Evolutionary conservation across 2,888 invertebrate species (phyloP), one percentile per base, ranked within the genome.

Genomic region (Orthosia cruda): DNA sequence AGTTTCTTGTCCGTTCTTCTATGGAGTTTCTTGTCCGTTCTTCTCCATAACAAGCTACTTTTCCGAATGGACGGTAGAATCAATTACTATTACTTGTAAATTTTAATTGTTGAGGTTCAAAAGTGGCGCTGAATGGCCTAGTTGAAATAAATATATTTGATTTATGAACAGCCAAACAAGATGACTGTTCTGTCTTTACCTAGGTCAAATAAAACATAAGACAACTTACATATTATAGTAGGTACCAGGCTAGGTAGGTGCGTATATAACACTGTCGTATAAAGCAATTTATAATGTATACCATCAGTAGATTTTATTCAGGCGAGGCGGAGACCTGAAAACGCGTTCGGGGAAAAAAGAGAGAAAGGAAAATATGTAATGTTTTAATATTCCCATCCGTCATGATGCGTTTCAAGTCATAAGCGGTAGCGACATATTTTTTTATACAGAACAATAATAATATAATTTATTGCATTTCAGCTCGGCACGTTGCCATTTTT

Each of bases 311-410:
- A 74, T 80, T 80, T 82, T 80, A 80, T 82, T 91, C 90, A 91
- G 88, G 82, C 87, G 86, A 83, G 85, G 87, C 87, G 89, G 90
- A 91, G 91, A 87, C 89, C 91, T 95, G 93, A 95, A 95, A 94
- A 93, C 91, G 87, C 88, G 89, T 89, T 89, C 91, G 90, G 83
- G 88, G 90, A 91, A 92, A 92, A 93, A 91, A 90, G 89, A 91
- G 91, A 91, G 92, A 92, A 93, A 95, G 92, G 93, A 95, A 96
- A 96, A 95, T 96, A 95, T 96, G 96, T 96, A 95, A 96, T 96
- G 95, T 95, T 96, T 95, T 96, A 96, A 96, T 96, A 95, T 95
- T 95, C 93, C 91, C 93, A 95, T 96, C 95, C 94, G 93, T 94
- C 93, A 93, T 86, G 74, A 75, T 78, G 74, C 79, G 86, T 87